Evolutionary conservation across 2,113 vertebrate species (phyloP).

Genomic region (Vidua macroura): DNA sequence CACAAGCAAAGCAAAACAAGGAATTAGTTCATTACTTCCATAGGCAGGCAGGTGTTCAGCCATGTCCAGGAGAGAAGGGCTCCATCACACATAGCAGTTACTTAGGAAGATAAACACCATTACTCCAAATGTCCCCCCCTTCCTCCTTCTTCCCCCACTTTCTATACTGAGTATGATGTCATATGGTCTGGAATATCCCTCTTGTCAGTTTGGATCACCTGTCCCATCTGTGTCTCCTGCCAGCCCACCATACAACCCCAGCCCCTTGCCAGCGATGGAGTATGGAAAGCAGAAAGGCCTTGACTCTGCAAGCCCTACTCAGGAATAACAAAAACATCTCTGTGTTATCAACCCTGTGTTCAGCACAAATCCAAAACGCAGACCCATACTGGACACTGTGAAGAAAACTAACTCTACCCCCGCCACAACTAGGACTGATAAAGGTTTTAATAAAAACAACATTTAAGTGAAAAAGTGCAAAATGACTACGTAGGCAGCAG

Average conservation of each 20-base stretch:
- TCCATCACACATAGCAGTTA: background rate
- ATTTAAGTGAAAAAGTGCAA: background rate
- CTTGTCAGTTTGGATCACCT: background rate
- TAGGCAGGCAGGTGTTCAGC: background rate
- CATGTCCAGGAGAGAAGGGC: no score
- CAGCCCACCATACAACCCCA: background rate
- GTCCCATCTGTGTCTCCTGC: background rate
- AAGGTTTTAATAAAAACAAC: background rate
- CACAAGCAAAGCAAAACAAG: background rate
- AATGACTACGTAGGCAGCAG: background rate
- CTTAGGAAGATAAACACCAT: background rate
- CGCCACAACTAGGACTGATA: background rate
- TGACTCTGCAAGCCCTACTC: background rate
- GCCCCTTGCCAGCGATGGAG: rapidly evolving
- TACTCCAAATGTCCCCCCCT: background rate
- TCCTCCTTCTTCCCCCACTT: background rate
- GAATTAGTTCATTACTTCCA: background rate
- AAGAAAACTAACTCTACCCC: background rate
- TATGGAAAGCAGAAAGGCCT: background rate
- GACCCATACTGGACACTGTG: background rate
- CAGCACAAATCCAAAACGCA: background rate
- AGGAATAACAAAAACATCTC: background rate
- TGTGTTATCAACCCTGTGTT: background rate
- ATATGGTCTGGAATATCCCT: background rate
- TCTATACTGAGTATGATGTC: background rate